A percentile compares a stretch with the other conserved stretches of the same genome.
phyloP scores from a whole-genome alignment of 1,140 invertebrate species.

The Popillia japonica region DNA sequence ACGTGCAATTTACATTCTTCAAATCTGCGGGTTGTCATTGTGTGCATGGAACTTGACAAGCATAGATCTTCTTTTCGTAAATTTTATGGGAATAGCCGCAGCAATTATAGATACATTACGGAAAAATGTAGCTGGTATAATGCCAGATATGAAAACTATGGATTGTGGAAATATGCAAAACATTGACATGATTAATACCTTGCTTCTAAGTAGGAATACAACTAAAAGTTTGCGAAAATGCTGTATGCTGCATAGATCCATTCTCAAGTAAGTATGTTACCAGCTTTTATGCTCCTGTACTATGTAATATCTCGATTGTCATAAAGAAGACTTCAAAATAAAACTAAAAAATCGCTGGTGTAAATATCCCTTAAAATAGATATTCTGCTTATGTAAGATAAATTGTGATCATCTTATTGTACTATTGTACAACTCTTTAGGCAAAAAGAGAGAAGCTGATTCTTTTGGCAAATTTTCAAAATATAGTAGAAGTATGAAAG shows the following conservation, averaged over 20 bases:
- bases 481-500: too few species aligned
- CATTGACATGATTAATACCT: background rate
- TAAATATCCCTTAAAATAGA: too few species aligned
- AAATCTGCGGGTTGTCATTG: conserved; percentile 25
- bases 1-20: conserved; percentile 42
- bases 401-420: too few species aligned
- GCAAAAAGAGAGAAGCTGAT: too few species aligned
- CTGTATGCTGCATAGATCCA: background rate
- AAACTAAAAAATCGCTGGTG: too few species aligned
- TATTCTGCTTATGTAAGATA: too few species aligned
- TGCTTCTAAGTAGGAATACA: background rate
- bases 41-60: conserved; percentile 38
- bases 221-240: background rate
- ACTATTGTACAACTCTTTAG: too few species aligned
- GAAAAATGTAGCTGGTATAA: conserved; percentile 25
- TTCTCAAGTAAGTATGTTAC: background rate
- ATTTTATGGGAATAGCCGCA: conserved; percentile 38
- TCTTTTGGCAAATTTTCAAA: too few species aligned
- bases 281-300: background rate
- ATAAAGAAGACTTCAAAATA: too few species aligned
- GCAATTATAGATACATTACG: conserved; percentile 43
- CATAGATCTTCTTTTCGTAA: conserved; percentile 38
- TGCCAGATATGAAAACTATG: background rate
- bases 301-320: too few species aligned
- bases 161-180: background rate